Evolutionary conservation across 1,140 invertebrate species (phyloP).

Genomic region (Paraescarpia echinospica): DNA sequence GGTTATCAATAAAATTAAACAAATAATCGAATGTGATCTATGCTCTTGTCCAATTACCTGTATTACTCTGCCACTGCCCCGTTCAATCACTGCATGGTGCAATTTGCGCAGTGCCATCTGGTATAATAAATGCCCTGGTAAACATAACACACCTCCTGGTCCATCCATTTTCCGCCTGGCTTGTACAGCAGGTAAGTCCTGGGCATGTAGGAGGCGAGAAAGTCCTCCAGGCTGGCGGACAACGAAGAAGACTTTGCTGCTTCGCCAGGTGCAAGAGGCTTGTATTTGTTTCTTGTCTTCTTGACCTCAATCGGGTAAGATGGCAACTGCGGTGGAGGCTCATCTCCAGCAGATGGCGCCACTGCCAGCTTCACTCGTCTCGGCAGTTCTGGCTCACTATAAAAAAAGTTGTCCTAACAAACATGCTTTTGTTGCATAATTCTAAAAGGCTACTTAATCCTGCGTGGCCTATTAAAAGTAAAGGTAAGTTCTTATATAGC

Average conservation of each 20-base stretch:
- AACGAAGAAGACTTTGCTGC: slow-evolving; percentile 36
- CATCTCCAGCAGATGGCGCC: not conserved
- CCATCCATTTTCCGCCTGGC: slow-evolving; percentile 40
- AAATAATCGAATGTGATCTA: no score
- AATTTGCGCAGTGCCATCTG: no score
- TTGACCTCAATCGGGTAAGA: slow-evolving; percentile 28
- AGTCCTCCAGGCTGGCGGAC: slow-evolving; percentile 20
- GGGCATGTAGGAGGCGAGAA: slow-evolving; percentile 34
- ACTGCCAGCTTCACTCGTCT: slow-evolving; percentile 23
- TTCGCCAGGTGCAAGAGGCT: slow-evolving; percentile 41
- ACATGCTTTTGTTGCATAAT: not conserved
- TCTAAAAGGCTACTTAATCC: not conserved
- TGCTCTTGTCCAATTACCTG: no score
- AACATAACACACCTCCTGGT: slow-evolving; percentile 33
- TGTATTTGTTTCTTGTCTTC: slow-evolving; percentile 35
- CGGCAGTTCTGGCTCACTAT: slow-evolving; percentile 28
- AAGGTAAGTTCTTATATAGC: no score
- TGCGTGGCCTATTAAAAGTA: no score
- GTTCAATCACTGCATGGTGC: no score
- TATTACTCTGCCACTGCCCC: no score
- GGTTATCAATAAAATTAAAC: no score
- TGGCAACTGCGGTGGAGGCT: not conserved
- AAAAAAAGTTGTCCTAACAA: not conserved
- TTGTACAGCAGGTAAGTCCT: slow-evolving; percentile 43
- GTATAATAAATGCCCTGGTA: not conserved